A percentile compares a stretch with the other conserved stretches of the same genome.
These are phyloP conservation scores for Hymenopus coronatus DNA, from an alignment of 2,888 invertebrate genomes.

Conservation along the genomic window DNA sequence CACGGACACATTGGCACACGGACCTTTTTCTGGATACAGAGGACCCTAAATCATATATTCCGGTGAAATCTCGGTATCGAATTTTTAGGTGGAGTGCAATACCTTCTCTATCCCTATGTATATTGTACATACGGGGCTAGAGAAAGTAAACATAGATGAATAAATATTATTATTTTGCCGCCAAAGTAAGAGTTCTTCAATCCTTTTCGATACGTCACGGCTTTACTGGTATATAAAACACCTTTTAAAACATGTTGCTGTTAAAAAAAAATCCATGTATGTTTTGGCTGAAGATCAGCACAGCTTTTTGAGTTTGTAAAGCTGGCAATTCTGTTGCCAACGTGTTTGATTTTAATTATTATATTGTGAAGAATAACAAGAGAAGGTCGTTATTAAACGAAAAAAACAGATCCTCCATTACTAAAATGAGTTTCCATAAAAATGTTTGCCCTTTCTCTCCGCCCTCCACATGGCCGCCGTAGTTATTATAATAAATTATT, in stretches of 20 bases:
- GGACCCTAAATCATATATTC: no score
- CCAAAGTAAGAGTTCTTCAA: no score
- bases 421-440: constrained; percentile 16
- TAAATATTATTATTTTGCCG: no score
- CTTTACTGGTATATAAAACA: background rate
- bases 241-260: background rate
- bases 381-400: background rate
- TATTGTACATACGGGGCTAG: no score
- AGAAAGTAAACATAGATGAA: no score
- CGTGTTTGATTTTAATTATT: background rate
- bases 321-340: background rate
- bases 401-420: background rate
- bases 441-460: background rate
- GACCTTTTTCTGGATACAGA: no score
- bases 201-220: no score
- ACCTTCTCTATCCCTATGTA: no score
- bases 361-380: background rate
- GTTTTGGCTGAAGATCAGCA: background rate
- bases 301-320: background rate
- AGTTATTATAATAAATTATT: constrained; percentile 15
- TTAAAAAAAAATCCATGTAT: background rate
- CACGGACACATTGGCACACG: no score
- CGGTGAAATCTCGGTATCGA: no score
- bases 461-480: background rate
- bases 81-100: no score